Conservation (phyloP, 53 echinoderm and acorn worm genomes). For the Mesocentrotus franciscanus region DNA sequence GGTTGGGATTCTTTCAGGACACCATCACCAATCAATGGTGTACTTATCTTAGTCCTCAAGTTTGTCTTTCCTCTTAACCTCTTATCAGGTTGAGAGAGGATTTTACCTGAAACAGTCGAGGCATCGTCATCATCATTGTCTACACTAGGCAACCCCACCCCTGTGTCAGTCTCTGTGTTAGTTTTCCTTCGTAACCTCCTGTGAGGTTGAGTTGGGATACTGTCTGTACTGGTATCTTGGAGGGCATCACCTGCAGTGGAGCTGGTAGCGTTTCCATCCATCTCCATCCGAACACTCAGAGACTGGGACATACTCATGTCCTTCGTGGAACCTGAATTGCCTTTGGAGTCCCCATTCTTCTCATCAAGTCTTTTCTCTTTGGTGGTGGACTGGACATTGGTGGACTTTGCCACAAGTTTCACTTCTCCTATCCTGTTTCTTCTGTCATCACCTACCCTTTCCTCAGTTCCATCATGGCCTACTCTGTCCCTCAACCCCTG, state of each 20-base stretch:
- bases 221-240: background rate
- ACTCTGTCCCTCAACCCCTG: background rate
- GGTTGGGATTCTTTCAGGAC: background rate
- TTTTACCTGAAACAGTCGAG: background rate
- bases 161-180: background rate
- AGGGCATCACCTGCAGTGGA: background rate
- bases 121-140: background rate
- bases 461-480: background rate
- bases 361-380: background rate
- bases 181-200: background rate
- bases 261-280: background rate
- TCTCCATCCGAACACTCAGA: background rate
- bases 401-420: background rate
- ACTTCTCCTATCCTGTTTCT: background rate
- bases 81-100: background rate
- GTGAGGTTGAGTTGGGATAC: background rate
- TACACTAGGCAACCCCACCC: slow-evolving; percentile 9
- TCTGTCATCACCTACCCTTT: background rate
- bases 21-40: background rate
- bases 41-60: background rate
- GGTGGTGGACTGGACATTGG: background rate
- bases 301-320: background rate
- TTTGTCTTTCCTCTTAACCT: background rate
- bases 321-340: background rate
- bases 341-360: background rate